Base-by-base conservation (phyloP, 2,113 vertebrate species). In the Xiphophorus hellerii region DNA sequence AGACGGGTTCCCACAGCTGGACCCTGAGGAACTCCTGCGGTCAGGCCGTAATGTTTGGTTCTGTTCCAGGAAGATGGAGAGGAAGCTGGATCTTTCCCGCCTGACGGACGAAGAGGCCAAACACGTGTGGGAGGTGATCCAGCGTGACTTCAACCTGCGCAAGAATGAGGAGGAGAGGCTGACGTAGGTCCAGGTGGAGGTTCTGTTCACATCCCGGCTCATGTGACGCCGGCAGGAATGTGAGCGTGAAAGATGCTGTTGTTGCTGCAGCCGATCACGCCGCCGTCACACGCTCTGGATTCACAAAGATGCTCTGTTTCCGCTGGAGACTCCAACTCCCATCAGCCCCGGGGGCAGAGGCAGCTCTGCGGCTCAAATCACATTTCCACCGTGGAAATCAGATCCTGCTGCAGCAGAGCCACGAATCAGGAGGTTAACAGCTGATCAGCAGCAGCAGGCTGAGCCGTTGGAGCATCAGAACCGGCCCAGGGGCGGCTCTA, bases 121-220 rank as follows among this genome's bases (percentile, higher is more conserved):
- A 89, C 98, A 99, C 0, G 88, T 99, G 1, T 97, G 96, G 96
- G 95, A 96, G 4, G 98, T 99, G 2, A 95, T 98, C 31, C 96
- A 97, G 29, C 93, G 98, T 54, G 98, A 99, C 87, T 95, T 99
- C 0, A 95, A 94, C 67, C 95, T 99, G 5, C 91, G 98, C 9
- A 97, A 96, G 80, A 96, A 93, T 13, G 97, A 99, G 63, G 96
- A 98, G 78, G 95, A 96, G 0, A 91, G 98, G 25, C 93, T 99
- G 0, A 93, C 95, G 98, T 99, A 15, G 29, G 64, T 60, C 60
- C 27, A 28, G n/a, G 64, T 30, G 51, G 44, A 20, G 44, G 15
- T 48, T 48, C 35, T 25, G 48, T 58, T 48, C 5, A 48, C 44
- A 58, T 58, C 25, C 51, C 17, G 51, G 51, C 17, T 66, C 66